A percentile compares a stretch with the other conserved stretches of the same genome.
Conservation (phyloP, 2,113 vertebrate species). For the Brachyhypopomus occidentalis region DNA sequence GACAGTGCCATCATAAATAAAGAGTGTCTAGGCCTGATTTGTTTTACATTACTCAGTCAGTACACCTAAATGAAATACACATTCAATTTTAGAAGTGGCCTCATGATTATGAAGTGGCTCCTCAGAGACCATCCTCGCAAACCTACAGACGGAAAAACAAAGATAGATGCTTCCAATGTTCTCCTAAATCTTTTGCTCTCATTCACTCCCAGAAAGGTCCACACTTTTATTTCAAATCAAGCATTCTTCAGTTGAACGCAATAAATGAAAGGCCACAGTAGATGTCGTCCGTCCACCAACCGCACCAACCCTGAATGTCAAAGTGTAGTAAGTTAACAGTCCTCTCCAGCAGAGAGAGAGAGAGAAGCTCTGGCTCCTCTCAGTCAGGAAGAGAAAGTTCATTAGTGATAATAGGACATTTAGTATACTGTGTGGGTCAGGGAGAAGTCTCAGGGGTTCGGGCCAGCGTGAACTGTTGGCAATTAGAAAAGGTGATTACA, state of each 20-base stretch:
- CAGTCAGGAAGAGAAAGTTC: conserved; percentile 69
- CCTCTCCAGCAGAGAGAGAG: conserved; percentile 25
- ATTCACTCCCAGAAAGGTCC: not conserved
- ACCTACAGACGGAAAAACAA: not conserved
- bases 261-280: conserved; percentile 15
- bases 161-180: not conserved
- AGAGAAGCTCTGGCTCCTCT: conserved; percentile 50
- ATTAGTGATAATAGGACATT: conserved; percentile 80
- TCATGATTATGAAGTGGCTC: not conserved
- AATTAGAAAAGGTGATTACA: conserved; percentile 80
- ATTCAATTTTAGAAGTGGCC: not conserved
- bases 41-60: not conserved
- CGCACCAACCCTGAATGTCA: not conserved
- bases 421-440: conserved; percentile 76
- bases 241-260: not conserved
- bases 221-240: not conserved
- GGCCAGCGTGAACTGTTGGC: conserved; percentile 72
- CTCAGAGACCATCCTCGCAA: not conserved
- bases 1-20: not conserved
- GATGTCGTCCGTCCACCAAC: not conserved
- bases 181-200: not conserved
- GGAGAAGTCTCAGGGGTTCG: conserved; percentile 72
- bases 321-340: conserved; percentile 18
- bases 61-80: not conserved
- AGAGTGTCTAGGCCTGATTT: not conserved